Conservation (phyloP, 2,113 vertebrate species). For the Callopanchax toddi region DNA sequence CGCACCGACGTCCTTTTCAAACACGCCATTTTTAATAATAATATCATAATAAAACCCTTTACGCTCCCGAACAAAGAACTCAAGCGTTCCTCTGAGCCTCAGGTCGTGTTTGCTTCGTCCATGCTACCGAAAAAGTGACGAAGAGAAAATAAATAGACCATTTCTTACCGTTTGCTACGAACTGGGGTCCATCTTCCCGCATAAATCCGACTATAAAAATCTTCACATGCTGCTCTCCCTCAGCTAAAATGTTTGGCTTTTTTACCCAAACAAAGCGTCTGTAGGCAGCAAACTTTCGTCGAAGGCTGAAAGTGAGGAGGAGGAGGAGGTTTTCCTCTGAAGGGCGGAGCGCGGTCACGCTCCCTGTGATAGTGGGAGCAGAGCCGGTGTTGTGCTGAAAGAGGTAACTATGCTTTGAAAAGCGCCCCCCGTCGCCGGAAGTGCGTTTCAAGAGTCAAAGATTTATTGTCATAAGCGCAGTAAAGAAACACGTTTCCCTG, state of each 20-base stretch:
- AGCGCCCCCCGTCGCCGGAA: too few species aligned
- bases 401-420: background rate
- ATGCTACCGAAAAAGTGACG: slow-evolving; percentile 2
- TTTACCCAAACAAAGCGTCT: background rate
- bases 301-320: slow-evolving; percentile 24
- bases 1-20: background rate
- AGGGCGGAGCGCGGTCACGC: slow-evolving; percentile 55
- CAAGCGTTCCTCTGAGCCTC: background rate
- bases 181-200: slow-evolving; percentile 32
- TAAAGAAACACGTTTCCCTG: too few species aligned
- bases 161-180: slow-evolving; percentile 57
- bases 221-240: slow-evolving; percentile 22
- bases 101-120: slow-evolving; percentile 40
- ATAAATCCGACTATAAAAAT: slow-evolving; percentile 1
- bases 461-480: too few species aligned
- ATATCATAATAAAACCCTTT: rapidly evolving
- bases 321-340: slow-evolving; percentile 20
- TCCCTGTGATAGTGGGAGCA: background rate
- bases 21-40: background rate
- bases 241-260: background rate
- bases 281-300: slow-evolving; percentile 8
- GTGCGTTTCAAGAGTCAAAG: too few species aligned
- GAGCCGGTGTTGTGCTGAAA: background rate
- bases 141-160: background rate
- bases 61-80: rapidly evolving